phyloP scores from a whole-genome alignment of 2,797 vertebrate genomes.

The Iguana delicatissima region DNA sequence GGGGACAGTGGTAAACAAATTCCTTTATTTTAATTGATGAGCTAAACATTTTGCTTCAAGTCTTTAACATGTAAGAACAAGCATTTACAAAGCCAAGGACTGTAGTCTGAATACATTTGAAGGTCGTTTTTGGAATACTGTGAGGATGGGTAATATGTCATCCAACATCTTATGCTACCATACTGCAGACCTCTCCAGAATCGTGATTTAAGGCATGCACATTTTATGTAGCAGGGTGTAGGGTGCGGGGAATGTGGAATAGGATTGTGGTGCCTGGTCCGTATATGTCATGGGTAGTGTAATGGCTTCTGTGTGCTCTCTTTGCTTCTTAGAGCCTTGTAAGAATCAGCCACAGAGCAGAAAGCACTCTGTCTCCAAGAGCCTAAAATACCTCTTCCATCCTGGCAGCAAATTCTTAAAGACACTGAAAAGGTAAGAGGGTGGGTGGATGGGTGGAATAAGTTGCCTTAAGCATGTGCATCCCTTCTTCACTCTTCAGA shows the following conservation, averaged over 20 bases:
- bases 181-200: neutral
- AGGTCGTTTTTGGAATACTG: neutral
- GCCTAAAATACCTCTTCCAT: slow-evolving; percentile 93
- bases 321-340: slow-evolving; percentile 84
- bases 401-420: slow-evolving; percentile 92
- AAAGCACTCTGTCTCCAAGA: slow-evolving; percentile 94
- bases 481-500: too few relatives aligned
- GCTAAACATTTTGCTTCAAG: neutral
- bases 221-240: neutral
- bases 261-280: too few relatives aligned
- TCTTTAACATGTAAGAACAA: neutral
- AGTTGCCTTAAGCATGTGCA: neutral
- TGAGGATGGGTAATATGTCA: neutral
- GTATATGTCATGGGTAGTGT: neutral
- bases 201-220: neutral
- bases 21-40: neutral
- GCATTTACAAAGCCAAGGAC: neutral
- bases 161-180: neutral
- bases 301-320: neutral
- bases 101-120: too few relatives aligned
- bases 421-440: slow-evolving; percentile 87
- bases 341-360: slow-evolving; percentile 88
- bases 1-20: neutral
- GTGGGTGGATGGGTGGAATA: accelerated
- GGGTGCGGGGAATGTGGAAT: too few relatives aligned